Evolutionary conservation across 2,113 vertebrate genomes (phyloP).

Genomic region (Notarius quadriscutis): DNA sequence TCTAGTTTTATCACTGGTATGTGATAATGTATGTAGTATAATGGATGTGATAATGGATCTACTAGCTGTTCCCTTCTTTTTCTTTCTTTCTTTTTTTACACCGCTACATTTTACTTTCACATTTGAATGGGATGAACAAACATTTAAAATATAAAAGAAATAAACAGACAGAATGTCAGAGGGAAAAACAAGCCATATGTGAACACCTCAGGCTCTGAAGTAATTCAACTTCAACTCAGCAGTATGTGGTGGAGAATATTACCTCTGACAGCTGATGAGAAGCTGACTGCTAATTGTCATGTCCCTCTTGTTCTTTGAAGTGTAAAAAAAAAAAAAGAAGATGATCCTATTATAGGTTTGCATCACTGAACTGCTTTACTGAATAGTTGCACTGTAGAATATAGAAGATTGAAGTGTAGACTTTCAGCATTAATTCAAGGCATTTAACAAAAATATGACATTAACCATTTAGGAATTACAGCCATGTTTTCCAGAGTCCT

Average conservation of each 20-base stretch:
- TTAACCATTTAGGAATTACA: no score
- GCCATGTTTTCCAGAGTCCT: no score
- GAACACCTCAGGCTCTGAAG: constrained; percentile 55
- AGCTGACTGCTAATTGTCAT: constrained; percentile 57
- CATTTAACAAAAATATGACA: no score
- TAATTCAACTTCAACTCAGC: constrained; percentile 49
- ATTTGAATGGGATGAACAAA: constrained; percentile 26
- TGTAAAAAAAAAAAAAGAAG: constrained; percentile 47
- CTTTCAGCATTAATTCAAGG: no score
- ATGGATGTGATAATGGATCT: background rate
- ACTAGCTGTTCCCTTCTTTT: background rate
- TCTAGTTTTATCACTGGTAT: no score
- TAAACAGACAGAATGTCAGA: constrained; percentile 46
- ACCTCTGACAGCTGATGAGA: constrained; percentile 52
- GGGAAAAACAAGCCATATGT: constrained; percentile 32
- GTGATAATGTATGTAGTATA: no score
- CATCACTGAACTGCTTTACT: constrained; percentile 41
- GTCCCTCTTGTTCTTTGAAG: constrained; percentile 53
- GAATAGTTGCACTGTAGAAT: constrained; percentile 24
- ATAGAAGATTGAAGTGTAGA: no score
- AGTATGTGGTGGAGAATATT: constrained; percentile 38
- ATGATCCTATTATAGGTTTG: constrained; percentile 50
- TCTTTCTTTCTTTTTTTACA: constrained; percentile 9
- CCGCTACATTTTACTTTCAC: constrained; percentile 38
- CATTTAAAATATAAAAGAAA: constrained; percentile 36